phyloP scores from a whole-genome alignment of 2,113 vertebrate species.

The Hypocryptadius cinnamomeus region DNA sequence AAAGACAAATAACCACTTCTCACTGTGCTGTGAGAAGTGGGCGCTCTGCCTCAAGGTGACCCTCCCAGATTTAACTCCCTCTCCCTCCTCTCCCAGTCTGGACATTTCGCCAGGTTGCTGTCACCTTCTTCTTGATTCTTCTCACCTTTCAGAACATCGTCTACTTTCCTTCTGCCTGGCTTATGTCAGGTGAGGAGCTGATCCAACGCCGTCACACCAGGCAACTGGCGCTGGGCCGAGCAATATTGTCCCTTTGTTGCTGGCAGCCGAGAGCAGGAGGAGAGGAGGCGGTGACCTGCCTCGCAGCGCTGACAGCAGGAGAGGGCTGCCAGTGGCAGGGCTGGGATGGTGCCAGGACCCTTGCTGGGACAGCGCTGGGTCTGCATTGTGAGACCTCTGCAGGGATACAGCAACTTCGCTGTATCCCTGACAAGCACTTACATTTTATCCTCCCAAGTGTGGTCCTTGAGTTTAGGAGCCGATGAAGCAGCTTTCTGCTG shows the following conservation, averaged over 20 bases:
- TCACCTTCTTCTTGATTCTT: slow-evolving; percentile 45
- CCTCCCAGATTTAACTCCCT: not conserved
- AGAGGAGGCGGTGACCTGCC: slow-evolving; percentile 17
- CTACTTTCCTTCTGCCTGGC: slow-evolving; percentile 36
- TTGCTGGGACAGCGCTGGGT: not conserved
- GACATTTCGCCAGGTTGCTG: not conserved
- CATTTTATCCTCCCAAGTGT: not conserved
- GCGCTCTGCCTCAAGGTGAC: slow-evolving; percentile 35
- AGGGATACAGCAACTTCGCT: not conserved
- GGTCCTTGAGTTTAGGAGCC: not conserved
- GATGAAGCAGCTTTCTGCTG: not conserved
- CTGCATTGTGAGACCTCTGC: not conserved
- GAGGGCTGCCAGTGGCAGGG: not conserved
- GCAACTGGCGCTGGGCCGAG: not conserved
- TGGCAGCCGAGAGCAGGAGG: not conserved
- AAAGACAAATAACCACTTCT: not conserved
- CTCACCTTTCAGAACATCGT: slow-evolving; percentile 57
- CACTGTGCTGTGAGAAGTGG: not conserved
- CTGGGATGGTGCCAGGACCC: slow-evolving; percentile 23
- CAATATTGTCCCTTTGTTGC: slow-evolving; percentile 34
- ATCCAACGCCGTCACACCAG: not conserved
- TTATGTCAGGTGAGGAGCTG: slow-evolving; percentile 51
- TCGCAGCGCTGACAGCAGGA: slow-evolving; percentile 1
- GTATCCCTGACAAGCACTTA: not conserved
- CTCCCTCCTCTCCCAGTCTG: not conserved